Base-by-base conservation (phyloP, 2,113 vertebrate species). In the Catagonus wagneri region DNA sequence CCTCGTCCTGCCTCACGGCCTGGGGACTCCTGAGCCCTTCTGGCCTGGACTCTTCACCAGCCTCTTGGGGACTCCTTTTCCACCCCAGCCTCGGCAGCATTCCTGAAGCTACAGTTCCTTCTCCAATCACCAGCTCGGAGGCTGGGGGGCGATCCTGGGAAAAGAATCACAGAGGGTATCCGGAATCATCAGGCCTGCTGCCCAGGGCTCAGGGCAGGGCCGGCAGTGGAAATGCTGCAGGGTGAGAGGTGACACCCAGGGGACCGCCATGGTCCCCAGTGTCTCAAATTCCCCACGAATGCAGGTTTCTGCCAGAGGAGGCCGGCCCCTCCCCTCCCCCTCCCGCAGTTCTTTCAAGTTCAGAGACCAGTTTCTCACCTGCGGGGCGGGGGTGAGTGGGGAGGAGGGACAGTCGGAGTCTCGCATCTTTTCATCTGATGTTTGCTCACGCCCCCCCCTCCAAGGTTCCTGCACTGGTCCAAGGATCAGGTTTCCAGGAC, bases 301-400 rank as follows among this genome's bases (percentile, higher is more conserved):
- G n/a, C 58, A 65, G 52, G 60, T 6, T 56, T 89, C 39, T 94
- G 65, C 79, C 6, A 9, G 27, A 81, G 34, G 44, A 65, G 6
- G 36, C 34, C 7, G 14, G 4, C 22, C 15, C 39, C 19, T 22
- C 58, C 58, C 58, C 75, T 56, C 52, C 29, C 22, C 15, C 54
- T 8, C 23, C 25, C 23, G 3, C 25, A 34, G 39, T 71, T 79
- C 79, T 79, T n/a, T 4, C 72, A 11, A 54, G 39, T 54, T 74
- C 50, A 85, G 87, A 92, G 83, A 71, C 66, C 14, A 34, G 12
- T 76, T 90, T 96, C 81, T 94, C 25, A 83, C 9, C 19, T 1
- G 17, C 7, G 2, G 39, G 36, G n/a, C n/a, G 12, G 63, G 89
- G 65, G 50, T 44, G 66, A 56, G 20, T n/a, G 61, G 34, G 17